These are phyloP conservation scores for Xenotilapia caudafasciata DNA, from an alignment of 2,113 vertebrate species.

Conservation along the genomic window DNA sequence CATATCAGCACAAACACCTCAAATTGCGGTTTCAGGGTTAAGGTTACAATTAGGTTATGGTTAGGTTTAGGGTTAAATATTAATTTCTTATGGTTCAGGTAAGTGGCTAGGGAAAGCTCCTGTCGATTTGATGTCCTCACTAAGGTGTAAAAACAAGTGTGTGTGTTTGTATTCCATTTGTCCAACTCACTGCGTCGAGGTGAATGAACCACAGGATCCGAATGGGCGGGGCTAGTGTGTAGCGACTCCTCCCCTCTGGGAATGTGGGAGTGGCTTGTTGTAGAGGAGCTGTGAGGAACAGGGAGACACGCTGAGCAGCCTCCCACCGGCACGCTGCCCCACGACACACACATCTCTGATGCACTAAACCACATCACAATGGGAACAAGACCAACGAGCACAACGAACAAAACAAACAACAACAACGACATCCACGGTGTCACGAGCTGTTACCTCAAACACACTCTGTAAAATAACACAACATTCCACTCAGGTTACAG, in stretches of 20 bases:
- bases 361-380: slow-evolving; percentile 56
- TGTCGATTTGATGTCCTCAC: not conserved
- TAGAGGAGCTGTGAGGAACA: slow-evolving; percentile 80
- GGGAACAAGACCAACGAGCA: slow-evolving; percentile 30
- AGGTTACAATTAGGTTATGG: not conserved
- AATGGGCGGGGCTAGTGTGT: slow-evolving; percentile 66
- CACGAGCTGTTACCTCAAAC: slow-evolving; percentile 36
- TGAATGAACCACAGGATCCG: slow-evolving; percentile 64
- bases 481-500: slow-evolving; percentile 12
- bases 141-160: not conserved
- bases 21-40: not conserved
- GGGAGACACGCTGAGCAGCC: slow-evolving; percentile 78
- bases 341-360: slow-evolving; percentile 69
- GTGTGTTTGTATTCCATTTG: not conserved
- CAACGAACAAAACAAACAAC: slow-evolving; percentile 36
- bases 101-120: not conserved
- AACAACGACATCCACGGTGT: slow-evolving; percentile 51
- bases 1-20: not conserved
- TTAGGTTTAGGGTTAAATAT: not conserved
- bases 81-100: not conserved
- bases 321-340: slow-evolving; percentile 64
- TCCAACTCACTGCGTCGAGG: slow-evolving; percentile 75
- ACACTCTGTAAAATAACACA: slow-evolving; percentile 11
- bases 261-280: slow-evolving; percentile 67
- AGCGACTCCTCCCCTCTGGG: slow-evolving; percentile 69